Percentiles rank a stretch among this genome's conserved stretches.
phyloP scores from a whole-genome alignment of 2,113 vertebrate species.

The Rhagologus leucostigma region DNA sequence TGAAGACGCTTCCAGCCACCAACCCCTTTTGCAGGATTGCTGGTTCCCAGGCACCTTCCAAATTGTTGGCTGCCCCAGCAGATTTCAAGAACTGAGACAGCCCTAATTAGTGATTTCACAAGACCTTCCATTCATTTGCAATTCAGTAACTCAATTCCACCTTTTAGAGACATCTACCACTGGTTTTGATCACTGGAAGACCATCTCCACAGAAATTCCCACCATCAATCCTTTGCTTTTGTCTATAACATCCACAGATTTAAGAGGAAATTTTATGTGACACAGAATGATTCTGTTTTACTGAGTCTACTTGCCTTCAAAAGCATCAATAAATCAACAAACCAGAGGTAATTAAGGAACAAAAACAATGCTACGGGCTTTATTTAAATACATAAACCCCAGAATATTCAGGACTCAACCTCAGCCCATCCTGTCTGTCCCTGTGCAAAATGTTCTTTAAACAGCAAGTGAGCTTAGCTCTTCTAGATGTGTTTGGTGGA shows the following conservation, averaged over 20 bases:
- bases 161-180: not conserved
- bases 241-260: not conserved
- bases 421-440: not conserved
- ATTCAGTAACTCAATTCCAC: not conserved
- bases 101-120: not conserved
- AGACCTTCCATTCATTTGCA: not conserved
- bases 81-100: not conserved
- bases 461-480: not conserved
- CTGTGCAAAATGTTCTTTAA: not conserved
- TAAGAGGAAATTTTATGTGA: not conserved
- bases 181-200: not conserved
- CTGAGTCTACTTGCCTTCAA: not conserved
- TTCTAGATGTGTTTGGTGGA: not conserved
- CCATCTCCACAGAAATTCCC: not conserved
- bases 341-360: not conserved
- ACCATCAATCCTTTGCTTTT: not conserved
- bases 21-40: not conserved
- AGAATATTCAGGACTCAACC: not conserved
- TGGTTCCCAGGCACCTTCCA: not conserved
- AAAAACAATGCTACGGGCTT: not conserved
- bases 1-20: not conserved
- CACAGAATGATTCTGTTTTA: not conserved
- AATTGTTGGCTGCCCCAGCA: not conserved
- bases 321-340: constrained; percentile 25
- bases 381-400: constrained; percentile 7